Percentiles rank a stretch among this genome's conserved stretches.
These are phyloP conservation scores for Seira musarum DNA, from an alignment of 2,888 invertebrate genomes.

Conservation along the genomic window DNA sequence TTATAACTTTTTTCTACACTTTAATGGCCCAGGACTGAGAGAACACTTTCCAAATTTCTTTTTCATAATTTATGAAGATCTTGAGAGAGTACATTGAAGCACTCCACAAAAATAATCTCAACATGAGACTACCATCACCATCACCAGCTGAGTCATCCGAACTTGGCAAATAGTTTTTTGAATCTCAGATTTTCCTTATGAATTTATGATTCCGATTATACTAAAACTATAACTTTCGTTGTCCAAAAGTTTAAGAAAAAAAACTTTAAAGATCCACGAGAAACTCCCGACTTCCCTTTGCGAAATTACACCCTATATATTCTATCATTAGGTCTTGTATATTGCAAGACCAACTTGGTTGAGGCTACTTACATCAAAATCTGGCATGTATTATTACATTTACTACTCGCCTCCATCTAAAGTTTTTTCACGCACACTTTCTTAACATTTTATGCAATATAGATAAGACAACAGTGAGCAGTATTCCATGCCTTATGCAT, in stretches of 20 bases:
- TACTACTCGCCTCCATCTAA: slow-evolving; percentile 13
- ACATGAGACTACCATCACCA: slow-evolving; percentile 4
- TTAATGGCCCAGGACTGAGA: neutral
- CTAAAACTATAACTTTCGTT: neutral
- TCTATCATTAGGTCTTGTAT: neutral
- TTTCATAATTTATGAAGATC: slow-evolving; percentile 8
- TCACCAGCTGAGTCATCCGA: neutral
- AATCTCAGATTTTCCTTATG: slow-evolving; percentile 48
- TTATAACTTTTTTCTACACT: slow-evolving; percentile 12
- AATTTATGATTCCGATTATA: slow-evolving; percentile 40
- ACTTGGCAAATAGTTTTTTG: slow-evolving; percentile 26
- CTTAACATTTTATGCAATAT: slow-evolving; percentile 40
- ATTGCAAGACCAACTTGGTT: neutral
- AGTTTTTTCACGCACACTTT: slow-evolving; percentile 13
- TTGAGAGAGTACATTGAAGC: slow-evolving; percentile 1
- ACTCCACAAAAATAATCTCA: slow-evolving; percentile 1
- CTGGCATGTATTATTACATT: slow-evolving; percentile 18
- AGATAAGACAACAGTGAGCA: slow-evolving; percentile 33
- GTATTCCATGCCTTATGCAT: neutral
- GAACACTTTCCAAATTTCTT: slow-evolving; percentile 11
- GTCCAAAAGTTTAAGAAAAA: neutral
- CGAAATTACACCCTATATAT: neutral
- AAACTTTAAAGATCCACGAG: neutral
- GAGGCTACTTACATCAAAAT: neutral
- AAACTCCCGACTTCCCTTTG: neutral